Evolutionary conservation across 2,113 vertebrate genomes (phyloP).

Genomic region (Origma solitaria): DNA sequence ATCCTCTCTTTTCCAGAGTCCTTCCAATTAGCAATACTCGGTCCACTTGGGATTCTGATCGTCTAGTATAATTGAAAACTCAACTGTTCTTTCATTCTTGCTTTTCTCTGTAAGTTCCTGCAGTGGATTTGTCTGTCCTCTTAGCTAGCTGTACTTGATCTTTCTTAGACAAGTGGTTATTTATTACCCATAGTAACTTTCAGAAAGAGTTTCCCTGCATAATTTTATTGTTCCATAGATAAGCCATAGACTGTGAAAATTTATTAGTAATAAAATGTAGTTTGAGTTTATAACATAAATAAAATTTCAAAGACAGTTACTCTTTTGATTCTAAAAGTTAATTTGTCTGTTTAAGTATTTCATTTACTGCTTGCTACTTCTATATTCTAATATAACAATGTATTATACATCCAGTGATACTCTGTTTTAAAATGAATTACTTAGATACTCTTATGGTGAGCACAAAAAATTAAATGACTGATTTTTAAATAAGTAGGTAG

Average conservation of each 20-base stretch:
- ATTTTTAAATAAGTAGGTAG: neutral
- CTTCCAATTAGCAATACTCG: neutral
- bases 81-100: neutral
- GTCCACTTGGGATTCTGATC: neutral
- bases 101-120: neutral
- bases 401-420: neutral
- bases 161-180: neutral
- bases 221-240: constrained; percentile 4
- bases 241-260: neutral
- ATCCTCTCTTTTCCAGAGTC: neutral
- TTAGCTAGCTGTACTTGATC: neutral
- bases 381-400: neutral
- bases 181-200: neutral
- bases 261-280: neutral
- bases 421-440: neutral
- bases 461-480: neutral
- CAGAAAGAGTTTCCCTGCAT: neutral
- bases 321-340: constrained; percentile 3
- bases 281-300: constrained; percentile 19
- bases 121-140: neutral
- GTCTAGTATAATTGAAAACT: neutral
- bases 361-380: neutral
- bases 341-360: neutral
- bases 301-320: neutral
- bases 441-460: neutral